Conservation (phyloP, 2,888 invertebrate species). For the Tinea trinotella region DNA sequence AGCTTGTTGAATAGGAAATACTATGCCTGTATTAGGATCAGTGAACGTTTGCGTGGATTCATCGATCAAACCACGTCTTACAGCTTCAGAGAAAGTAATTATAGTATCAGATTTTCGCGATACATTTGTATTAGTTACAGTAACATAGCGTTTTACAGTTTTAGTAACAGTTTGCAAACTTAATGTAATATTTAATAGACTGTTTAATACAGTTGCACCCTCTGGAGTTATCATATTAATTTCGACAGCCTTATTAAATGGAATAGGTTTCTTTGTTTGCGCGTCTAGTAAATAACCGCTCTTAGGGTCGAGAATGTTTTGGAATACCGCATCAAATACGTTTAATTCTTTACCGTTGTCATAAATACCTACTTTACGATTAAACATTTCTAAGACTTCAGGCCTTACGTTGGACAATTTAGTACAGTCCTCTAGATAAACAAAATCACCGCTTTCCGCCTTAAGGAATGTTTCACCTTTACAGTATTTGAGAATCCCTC, state of each 20-base stretch:
- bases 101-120: constrained; percentile 71
- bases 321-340: constrained; percentile 90
- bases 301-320: constrained; percentile 88
- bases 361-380: constrained; percentile 84
- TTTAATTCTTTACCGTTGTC: constrained; percentile 83
- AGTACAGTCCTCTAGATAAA: constrained; percentile 86
- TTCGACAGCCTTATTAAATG: constrained; percentile 89
- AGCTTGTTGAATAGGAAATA: constrained; percentile 83
- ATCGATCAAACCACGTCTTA: constrained; percentile 84
- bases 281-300: constrained; percentile 89
- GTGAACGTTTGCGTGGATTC: constrained; percentile 82
- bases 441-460: constrained; percentile 80
- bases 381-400: constrained; percentile 90
- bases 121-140: constrained; percentile 78
- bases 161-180: constrained; percentile 91
- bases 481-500: constrained; percentile 82
- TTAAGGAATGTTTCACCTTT: constrained; percentile 81
- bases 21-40: constrained; percentile 81
- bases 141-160: constrained; percentile 86
- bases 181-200: constrained; percentile 88
- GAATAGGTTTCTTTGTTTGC: constrained; percentile 78
- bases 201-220: constrained; percentile 88
- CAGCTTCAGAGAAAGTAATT: constrained; percentile 84
- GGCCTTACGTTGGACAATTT: constrained; percentile 83
- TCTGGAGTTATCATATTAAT: constrained; percentile 88